Evolutionary conservation across 2,888 invertebrate genomes (phyloP), one percentile per base, ranked within the genome.

Genomic region (Machimus atricapillus): DNA sequence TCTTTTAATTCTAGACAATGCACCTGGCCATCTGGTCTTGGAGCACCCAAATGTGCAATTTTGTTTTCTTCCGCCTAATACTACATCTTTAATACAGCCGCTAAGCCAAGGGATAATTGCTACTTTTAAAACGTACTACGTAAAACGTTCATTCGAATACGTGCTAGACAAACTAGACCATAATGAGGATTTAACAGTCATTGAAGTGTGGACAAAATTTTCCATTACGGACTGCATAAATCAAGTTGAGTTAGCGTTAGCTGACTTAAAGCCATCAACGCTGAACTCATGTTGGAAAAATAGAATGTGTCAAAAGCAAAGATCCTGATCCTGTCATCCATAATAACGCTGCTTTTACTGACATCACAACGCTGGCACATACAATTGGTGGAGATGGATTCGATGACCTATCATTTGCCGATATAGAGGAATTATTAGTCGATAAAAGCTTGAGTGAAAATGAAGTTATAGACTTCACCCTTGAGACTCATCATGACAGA

Each of bases 21-120:
- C 74, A 79, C 88, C 87, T n/a, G 88, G 88, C 79, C 87, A 89
- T 85, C 85, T 87, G 16, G 34, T 87, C 40, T 81, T 89, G 86
- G 86, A 88, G 34, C 88, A 89, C 78, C 85, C 86, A 86, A 89
- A 89, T 88, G 87, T 89, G 31, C 40, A 89, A 89, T 52, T 89
- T 74, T 40, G 40, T 12, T 86, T 87, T 52, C 90, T 89, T 89
- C 88, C 89, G 89, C 90, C 89, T 31, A 90, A 90, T 89, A 90
- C 90, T n/a, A 90, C 89, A 85, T 89, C 89, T 77, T 86, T 90
- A 34, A 34, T 34, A 79, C 90, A 90, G 89, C 90, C 90, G 79
- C 79, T 90, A 87, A 89, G 90, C 88, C 90, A 91, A 89, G 90
- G 90, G 78, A 90, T 90, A 85, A 90, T 90, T 87, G 87, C 89